Percentiles rank a stretch among this genome's conserved stretches.
Conservation (phyloP, 2,113 vertebrate species). For the Copsychus sechellarum region DNA sequence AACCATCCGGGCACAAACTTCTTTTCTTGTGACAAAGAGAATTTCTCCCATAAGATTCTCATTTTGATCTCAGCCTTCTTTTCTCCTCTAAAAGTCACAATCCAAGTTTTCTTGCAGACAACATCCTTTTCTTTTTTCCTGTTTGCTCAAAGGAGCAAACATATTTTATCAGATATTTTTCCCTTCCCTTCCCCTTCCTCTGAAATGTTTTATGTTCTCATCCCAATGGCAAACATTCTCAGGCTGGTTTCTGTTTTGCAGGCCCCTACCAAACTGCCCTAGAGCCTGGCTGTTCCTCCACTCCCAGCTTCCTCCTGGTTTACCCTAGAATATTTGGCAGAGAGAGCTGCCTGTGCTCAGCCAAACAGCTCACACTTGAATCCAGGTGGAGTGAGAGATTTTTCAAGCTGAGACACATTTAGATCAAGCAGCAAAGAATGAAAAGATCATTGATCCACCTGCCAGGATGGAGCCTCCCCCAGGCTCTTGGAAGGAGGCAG, state of each 20-base stretch:
- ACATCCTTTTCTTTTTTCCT: neutral
- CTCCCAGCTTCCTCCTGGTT: conserved; percentile 33
- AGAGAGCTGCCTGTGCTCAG: conserved; percentile 22
- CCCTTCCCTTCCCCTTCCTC: conserved; percentile 10
- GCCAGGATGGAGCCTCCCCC: conserved; percentile 16
- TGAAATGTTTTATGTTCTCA: neutral
- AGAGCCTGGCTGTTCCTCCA: conserved; percentile 29
- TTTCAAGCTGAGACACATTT: conserved; percentile 50
- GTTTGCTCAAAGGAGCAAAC: neutral
- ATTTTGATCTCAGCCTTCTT: conserved; percentile 1
- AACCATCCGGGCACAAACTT: neutral
- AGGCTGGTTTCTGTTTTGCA: conserved; percentile 39
- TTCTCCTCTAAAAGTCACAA: neutral
- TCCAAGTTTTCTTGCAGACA: neutral
- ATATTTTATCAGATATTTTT: neutral
- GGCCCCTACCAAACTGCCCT: conserved; percentile 31
- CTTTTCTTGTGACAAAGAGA: neutral
- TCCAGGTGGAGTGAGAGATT: conserved; percentile 36
- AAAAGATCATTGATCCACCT: conserved; percentile 47
- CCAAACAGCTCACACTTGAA: conserved; percentile 29
- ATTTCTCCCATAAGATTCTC: neutral
- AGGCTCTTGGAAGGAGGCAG: conserved; percentile 33
- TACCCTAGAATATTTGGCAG: conserved; percentile 49
- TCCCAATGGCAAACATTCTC: conserved; percentile 21
- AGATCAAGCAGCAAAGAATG: conserved; percentile 28